phyloP scores from a whole-genome alignment of 1,140 invertebrate genomes.

The Philaenus spumarius region DNA sequence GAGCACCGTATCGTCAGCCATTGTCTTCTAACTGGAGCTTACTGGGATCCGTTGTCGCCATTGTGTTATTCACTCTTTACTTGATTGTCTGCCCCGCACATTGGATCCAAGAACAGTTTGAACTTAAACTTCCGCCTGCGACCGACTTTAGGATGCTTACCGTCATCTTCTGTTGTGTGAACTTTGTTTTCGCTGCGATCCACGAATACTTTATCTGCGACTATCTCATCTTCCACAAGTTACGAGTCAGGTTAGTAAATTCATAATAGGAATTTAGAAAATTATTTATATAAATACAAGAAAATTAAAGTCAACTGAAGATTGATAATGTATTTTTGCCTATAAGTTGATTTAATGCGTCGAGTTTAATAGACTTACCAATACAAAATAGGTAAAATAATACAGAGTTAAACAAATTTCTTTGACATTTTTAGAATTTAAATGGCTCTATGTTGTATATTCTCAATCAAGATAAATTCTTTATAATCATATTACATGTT shows the following conservation, averaged over 20 bases:
- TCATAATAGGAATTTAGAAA: too few relatives aligned
- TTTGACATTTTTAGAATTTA: too few relatives aligned
- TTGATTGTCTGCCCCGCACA: slow-evolving; percentile 25
- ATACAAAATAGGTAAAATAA: too few relatives aligned
- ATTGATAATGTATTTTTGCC: too few relatives aligned
- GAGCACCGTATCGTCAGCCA: slow-evolving; percentile 64
- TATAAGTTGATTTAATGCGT: too few relatives aligned
- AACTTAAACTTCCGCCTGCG: slow-evolving; percentile 26
- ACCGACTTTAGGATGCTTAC: slow-evolving; percentile 26
- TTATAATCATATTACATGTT: too few relatives aligned
- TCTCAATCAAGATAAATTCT: too few relatives aligned
- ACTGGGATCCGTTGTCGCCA: slow-evolving; percentile 30
- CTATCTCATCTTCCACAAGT: slow-evolving; percentile 24
- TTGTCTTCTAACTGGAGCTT: slow-evolving; percentile 55
- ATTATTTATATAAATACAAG: too few relatives aligned
- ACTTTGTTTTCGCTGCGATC: slow-evolving; percentile 28
- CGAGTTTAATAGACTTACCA: too few relatives aligned
- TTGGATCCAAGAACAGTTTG: slow-evolving; percentile 25
- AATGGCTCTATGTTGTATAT: too few relatives aligned
- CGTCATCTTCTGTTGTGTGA: slow-evolving; percentile 23
- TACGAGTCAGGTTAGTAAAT: slow-evolving; percentile 24
- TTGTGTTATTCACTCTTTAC: slow-evolving; percentile 28
- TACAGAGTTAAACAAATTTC: too few relatives aligned
- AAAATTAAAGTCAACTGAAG: too few relatives aligned
- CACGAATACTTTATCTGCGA: slow-evolving; percentile 31